Conservation (phyloP, 2,888 invertebrate species). For the Parthenolecanium corni region DNA sequence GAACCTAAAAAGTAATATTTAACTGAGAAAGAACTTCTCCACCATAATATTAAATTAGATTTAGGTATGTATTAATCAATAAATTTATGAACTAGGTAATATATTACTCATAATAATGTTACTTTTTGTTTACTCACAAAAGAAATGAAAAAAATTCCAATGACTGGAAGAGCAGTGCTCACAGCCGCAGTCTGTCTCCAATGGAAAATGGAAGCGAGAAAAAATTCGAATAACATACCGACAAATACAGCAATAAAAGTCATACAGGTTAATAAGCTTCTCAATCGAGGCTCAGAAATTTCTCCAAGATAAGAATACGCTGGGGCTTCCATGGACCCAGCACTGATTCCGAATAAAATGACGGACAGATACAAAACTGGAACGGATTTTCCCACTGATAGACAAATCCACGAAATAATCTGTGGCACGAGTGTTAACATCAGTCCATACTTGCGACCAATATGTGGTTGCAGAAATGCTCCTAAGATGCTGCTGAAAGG, state of each 20-base stretch:
- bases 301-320: neutral
- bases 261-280: neutral
- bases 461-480: neutral
- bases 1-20: neutral
- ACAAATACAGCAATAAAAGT: neutral
- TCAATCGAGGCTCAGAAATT: neutral
- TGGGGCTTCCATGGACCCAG: neutral
- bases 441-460: neutral
- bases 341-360: neutral
- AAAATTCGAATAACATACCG: neutral
- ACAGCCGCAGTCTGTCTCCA: no score
- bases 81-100: no score
- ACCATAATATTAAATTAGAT: no score
- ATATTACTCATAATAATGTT: no score
- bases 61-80: no score
- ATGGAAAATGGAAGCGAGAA: neutral
- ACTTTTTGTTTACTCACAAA: no score
- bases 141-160: no score
- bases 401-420: neutral
- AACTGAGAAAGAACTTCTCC: neutral
- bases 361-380: neutral
- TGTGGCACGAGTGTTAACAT: neutral
- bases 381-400: neutral
- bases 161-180: no score
- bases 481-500: neutral